Conservation (phyloP, 2,888 invertebrate species). For the Autographa pulchrina region DNA sequence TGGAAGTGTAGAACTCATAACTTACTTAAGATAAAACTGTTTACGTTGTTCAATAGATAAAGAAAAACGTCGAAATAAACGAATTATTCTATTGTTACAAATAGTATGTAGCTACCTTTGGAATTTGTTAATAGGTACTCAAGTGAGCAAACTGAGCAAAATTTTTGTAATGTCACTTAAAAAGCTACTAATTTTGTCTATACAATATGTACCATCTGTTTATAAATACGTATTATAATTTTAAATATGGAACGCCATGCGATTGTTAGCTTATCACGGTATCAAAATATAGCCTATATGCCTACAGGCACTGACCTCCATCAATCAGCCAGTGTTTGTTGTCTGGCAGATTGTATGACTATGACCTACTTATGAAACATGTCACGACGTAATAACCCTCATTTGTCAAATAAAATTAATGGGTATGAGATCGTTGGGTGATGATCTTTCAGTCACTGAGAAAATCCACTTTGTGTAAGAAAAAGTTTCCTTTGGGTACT, state of each 20-base stretch:
- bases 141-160: background rate
- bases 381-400: slow-evolving; percentile 5
- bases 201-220: background rate
- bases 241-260: background rate
- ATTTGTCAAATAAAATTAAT: slow-evolving; percentile 14
- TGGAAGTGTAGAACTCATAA: background rate
- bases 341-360: slow-evolving; percentile 19
- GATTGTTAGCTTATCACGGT: slow-evolving; percentile 15
- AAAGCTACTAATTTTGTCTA: background rate
- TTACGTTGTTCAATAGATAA: background rate
- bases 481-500: too few relatives aligned
- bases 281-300: slow-evolving; percentile 1
- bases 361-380: slow-evolving; percentile 42
- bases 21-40: background rate
- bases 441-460: slow-evolving; percentile 2
- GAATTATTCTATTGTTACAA: background rate
- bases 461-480: too few relatives aligned
- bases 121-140: too few relatives aligned
- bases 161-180: background rate
- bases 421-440: slow-evolving; percentile 16
- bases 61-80: background rate
- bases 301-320: slow-evolving; percentile 38
- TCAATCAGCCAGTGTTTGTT: slow-evolving; percentile 41
- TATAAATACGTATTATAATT: background rate
- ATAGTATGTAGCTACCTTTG: background rate